Evolutionary conservation across 2,113 vertebrate species (phyloP), one percentile per base, ranked within the genome.

Genomic region (Istiophorus platypterus): DNA sequence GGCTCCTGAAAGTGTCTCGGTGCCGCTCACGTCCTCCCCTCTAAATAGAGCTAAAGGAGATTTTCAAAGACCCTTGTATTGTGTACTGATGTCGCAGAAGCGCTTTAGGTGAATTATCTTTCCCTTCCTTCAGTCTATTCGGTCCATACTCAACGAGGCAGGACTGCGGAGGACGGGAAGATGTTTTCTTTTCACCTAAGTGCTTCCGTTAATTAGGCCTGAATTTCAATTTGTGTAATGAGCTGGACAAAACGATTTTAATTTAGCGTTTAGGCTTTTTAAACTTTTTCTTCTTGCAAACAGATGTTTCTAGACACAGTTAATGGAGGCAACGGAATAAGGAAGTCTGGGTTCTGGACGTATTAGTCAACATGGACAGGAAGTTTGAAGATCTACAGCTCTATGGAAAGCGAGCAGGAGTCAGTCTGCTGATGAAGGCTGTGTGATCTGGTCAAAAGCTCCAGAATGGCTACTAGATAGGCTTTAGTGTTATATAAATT

Each of bases 171-270:
- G 24, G 37, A 24, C 1, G 18, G 26, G 18, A 49, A 27, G 2
- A 49, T 67, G 22, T 45, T 73, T 59, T 51, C 34, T 10, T 77
- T 81, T 81, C 54, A 74, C 24, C 54, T 27, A 61, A 78, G 75
- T 54, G 29, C 42, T 70, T 61, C 22, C 39, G 61, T 69, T 78
- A 78, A 83, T 84, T 67, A 57, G 56, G 7, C 69, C 69, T 41
- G 18, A 22, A 27, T 69, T 71, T 70, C 34, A 64, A 34, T 71
- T 57, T 45, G 47, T 68, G 62, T 73, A 67, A 69, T 47, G 56
- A 76, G 71, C 57, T 42, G 45, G 58, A 79, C 76, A 76, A 62
- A 68, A 14, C 2, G 5, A 7, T 58, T 49, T 27, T 26, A 45
- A 4, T 67, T 77, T 63, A 37, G 15, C 26, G 34, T 64, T 42